phyloP scores from a whole-genome alignment of 2,113 vertebrate genomes.

The Phrynosoma blainvillii region DNA sequence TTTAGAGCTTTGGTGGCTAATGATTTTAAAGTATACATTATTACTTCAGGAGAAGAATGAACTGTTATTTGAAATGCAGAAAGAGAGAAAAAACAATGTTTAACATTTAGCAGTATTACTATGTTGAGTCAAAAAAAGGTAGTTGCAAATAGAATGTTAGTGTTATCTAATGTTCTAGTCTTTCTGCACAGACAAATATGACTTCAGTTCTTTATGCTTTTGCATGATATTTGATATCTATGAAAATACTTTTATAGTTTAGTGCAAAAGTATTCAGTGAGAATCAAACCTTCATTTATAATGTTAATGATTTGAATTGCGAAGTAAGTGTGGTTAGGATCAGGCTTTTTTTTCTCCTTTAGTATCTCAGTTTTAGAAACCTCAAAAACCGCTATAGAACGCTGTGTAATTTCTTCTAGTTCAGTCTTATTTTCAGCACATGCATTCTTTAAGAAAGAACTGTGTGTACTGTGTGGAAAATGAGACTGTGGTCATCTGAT shows the following conservation, averaged over 20 bases:
- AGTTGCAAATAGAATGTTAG: neutral
- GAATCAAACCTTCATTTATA: neutral
- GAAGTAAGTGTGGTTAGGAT: neutral
- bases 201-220: neutral
- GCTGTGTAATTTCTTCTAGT: slow-evolving; percentile 7
- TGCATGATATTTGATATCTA: neutral
- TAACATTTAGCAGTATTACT: neutral
- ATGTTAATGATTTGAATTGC: neutral
- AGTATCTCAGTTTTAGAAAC: neutral
- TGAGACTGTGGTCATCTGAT: neutral
- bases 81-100: neutral
- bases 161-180: neutral
- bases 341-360: neutral
- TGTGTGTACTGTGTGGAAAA: slow-evolving; percentile 8
- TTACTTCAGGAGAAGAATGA: slow-evolving; percentile 29
- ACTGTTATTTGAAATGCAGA: neutral
- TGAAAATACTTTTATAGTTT: neutral
- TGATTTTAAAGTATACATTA: slow-evolving; percentile 64
- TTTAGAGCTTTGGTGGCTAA: slow-evolving; percentile 49
- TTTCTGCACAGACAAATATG: neutral
- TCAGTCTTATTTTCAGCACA: slow-evolving; percentile 5
- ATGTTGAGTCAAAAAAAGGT: neutral
- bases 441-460: neutral
- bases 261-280: neutral
- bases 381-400: neutral